Evolutionary conservation across 2,113 vertebrate species (phyloP).

Genomic region (Trematomus loennbergii): DNA sequence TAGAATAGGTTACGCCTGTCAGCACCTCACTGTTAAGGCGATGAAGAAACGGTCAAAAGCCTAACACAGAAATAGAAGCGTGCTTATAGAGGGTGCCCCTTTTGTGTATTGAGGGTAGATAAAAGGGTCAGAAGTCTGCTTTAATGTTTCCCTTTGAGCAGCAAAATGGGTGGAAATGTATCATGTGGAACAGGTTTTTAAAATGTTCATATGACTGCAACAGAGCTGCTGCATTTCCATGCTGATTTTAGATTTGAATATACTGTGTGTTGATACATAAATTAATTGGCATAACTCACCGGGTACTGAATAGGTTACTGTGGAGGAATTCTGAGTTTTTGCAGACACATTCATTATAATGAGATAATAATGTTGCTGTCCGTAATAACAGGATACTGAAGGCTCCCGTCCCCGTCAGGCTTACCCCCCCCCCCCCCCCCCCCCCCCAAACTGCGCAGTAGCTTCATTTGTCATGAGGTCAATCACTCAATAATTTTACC

Average conservation of each 20-base stretch:
- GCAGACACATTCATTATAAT: not conserved
- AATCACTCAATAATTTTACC: conserved; percentile 37
- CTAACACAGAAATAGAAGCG: conserved; percentile 44
- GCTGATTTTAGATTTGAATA: conserved; percentile 9
- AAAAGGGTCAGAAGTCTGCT: conserved; percentile 45
- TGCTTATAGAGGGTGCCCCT: conserved; percentile 29
- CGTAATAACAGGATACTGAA: not conserved
- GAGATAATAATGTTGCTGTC: not conserved
- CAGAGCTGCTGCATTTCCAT: conserved; percentile 8
- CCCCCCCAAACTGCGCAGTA: not conserved
- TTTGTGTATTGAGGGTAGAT: conserved; percentile 47
- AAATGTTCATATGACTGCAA: conserved; percentile 18
- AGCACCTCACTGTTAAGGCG: conserved; percentile 74
- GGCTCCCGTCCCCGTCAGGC: not conserved
- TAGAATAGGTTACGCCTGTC: conserved; percentile 86
- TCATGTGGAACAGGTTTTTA: conserved; percentile 7
- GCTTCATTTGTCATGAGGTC: conserved; percentile 31
- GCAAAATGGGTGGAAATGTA: conserved; percentile 39
- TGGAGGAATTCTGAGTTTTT: not conserved
- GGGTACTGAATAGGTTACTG: not conserved
- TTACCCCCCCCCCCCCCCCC: not conserved
- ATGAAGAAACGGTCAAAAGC: conserved; percentile 72
- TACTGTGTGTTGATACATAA: conserved; percentile 8
- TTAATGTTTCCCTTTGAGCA: conserved; percentile 21
- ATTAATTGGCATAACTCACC: not conserved